Percentiles rank a stretch among this genome's conserved stretches.
Conservation (phyloP, 2,797 vertebrate genomes). For the Choloepus didactylus region DNA sequence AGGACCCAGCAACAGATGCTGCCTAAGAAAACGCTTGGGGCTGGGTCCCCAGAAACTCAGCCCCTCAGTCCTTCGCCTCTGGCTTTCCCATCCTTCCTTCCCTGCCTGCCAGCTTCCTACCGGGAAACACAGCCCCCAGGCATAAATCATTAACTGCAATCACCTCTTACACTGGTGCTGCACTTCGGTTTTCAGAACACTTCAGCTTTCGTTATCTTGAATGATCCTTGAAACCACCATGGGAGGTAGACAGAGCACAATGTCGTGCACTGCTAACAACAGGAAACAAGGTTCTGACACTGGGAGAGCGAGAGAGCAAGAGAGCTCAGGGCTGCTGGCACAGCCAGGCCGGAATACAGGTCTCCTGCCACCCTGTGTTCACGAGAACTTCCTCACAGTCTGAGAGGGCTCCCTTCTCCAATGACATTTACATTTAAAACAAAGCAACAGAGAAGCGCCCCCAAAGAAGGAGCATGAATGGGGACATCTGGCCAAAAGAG, state of each 20-base stretch:
- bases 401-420: background rate
- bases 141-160: conserved; percentile 39
- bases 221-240: background rate
- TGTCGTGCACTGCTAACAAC: accelerated
- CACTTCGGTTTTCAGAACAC: background rate
- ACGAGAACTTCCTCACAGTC: background rate
- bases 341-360: background rate
- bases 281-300: background rate
- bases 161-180: background rate
- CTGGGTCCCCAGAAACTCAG: background rate
- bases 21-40: background rate
- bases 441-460: background rate
- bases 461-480: background rate
- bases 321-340: background rate
- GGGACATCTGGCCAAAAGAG: background rate
- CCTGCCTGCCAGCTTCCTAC: conserved; percentile 40
- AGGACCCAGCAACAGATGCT: background rate
- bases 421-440: background rate
- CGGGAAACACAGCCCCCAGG: conserved; percentile 42
- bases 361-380: background rate
- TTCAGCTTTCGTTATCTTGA: conserved; percentile 29
- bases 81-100: background rate
- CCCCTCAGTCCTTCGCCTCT: background rate
- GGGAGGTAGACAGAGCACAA: background rate
- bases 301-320: no score